These are phyloP conservation scores for Miichthys miiuy DNA, from an alignment of 2,797 vertebrate genomes.

Conservation along the genomic window DNA sequence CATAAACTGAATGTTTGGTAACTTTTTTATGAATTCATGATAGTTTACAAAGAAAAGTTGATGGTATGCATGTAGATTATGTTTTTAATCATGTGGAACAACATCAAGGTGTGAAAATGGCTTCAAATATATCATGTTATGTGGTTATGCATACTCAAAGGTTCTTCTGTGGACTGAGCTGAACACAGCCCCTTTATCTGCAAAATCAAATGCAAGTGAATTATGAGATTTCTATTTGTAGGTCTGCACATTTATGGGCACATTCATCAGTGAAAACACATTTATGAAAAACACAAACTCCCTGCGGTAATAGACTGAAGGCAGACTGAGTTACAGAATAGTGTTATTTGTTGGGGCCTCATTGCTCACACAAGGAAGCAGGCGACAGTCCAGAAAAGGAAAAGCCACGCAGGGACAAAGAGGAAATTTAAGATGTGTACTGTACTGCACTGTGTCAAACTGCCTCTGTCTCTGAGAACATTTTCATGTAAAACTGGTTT, in stretches of 20 bases:
- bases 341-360: slow-evolving; percentile 26
- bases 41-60: background rate
- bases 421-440: slow-evolving; percentile 1
- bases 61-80: background rate
- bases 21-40: background rate
- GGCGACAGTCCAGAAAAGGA: background rate
- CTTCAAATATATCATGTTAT: background rate
- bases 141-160: slow-evolving; percentile 11
- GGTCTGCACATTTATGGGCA: slow-evolving; percentile 22
- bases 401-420: background rate
- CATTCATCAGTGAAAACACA: slow-evolving; percentile 30
- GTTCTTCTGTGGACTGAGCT: background rate
- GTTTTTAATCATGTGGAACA: background rate
- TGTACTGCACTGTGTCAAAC: background rate
- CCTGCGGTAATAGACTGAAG: slow-evolving; percentile 23
- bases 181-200: slow-evolving; percentile 18
- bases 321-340: slow-evolving; percentile 8
- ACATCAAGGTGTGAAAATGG: background rate
- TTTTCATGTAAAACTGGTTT: slow-evolving; percentile 7
- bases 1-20: background rate
- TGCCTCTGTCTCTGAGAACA: background rate
- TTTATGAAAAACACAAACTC: slow-evolving; percentile 35
- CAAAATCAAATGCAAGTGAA: slow-evolving; percentile 20
- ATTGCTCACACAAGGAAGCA: slow-evolving; percentile 22
- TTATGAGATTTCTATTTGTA: slow-evolving; percentile 24